Evolutionary conservation across 2,797 vertebrate genomes (phyloP).

Genomic region (Corythornis leucogaster): DNA sequence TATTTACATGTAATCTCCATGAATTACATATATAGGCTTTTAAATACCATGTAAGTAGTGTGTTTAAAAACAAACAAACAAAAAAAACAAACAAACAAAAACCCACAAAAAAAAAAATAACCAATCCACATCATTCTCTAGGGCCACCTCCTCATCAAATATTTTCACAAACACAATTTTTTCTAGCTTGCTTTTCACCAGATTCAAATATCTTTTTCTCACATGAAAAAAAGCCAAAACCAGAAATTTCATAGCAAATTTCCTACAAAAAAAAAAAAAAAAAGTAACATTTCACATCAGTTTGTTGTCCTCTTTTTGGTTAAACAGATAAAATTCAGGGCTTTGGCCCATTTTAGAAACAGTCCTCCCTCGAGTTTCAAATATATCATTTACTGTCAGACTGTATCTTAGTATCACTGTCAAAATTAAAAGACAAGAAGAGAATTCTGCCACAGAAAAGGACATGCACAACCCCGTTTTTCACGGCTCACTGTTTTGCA

Average conservation of each 20-base stretch:
- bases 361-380: not conserved
- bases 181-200: not conserved
- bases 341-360: not conserved
- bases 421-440: constrained; percentile 19
- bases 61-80: too few relatives aligned
- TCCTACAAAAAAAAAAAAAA: not conserved
- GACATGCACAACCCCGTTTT: not conserved
- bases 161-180: not conserved
- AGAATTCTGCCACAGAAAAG: constrained; percentile 2
- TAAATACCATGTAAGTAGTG: not conserved
- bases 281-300: not conserved
- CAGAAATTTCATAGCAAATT: not conserved
- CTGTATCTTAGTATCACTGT: not conserved
- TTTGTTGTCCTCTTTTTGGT: not conserved
- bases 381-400: not conserved
- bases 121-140: not conserved
- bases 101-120: too few relatives aligned
- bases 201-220: not conserved
- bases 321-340: not conserved
- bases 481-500: not conserved
- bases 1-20: not conserved
- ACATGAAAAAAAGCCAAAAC: not conserved
- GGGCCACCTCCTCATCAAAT: not conserved
- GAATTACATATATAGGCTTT: not conserved
- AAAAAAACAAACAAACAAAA: not conserved